A percentile compares a stretch with the other conserved stretches of the same genome.
Evolutionary conservation across 30 jellyfish, hydroid and myxozoan species (phyloP).

Genomic region (Pelagia noctiluca): DNA sequence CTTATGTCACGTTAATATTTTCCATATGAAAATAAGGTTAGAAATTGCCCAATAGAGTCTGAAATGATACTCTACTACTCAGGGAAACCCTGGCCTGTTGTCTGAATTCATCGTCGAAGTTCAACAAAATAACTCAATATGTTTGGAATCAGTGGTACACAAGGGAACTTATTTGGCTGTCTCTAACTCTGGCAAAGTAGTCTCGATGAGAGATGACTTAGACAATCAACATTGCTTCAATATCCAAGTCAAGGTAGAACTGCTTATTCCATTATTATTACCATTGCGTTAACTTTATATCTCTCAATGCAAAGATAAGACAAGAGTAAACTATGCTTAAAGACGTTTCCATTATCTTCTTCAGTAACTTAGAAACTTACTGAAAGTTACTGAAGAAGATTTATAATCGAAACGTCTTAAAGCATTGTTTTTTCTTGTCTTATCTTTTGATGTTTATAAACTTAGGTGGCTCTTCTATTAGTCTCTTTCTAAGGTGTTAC

Average conservation of each 20-base stretch:
- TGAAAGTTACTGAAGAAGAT: no score
- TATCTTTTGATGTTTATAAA: neutral
- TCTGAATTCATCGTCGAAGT: conserved; percentile 74
- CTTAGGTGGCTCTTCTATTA: neutral
- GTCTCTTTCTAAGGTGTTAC: no score
- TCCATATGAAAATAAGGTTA: no score
- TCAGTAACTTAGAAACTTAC: no score
- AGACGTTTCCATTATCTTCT: no score
- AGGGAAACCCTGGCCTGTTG: conserved; percentile 97
- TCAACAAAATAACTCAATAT: conserved; percentile 20
- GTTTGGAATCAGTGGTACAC: conserved; percentile 87
- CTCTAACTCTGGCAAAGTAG: conserved; percentile 61
- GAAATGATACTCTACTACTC: no score
- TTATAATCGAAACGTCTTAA: no score
- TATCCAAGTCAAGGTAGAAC: conserved; percentile 63
- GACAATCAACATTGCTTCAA: conserved; percentile 43
- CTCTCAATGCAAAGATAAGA: no score
- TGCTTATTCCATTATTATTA: neutral
- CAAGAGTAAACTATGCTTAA: no score
- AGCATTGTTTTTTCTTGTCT: neutral
- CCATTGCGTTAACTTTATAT: neutral
- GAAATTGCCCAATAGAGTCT: no score
- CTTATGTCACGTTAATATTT: no score
- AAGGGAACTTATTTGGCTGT: conserved; percentile 62
- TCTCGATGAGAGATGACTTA: conserved; percentile 20